These are phyloP conservation scores for Mustela nigripes DNA, from an alignment of 2,113 vertebrate genomes.

Conservation along the genomic window DNA sequence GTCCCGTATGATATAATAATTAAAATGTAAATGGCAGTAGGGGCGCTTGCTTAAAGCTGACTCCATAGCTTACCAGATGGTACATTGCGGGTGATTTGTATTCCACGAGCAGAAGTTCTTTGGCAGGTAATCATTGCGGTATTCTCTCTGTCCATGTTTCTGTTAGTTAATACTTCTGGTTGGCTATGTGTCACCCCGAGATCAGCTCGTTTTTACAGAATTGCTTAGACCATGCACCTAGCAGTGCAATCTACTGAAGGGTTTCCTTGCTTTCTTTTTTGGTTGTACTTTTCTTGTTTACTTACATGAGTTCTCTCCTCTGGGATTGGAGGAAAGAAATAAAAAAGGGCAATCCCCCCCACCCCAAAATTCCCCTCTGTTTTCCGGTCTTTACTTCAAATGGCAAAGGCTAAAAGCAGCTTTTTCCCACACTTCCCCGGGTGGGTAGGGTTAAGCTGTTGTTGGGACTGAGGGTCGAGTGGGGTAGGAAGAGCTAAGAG, in stretches of 20 bases:
- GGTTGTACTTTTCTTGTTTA: constrained; percentile 1
- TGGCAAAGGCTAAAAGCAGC: neutral
- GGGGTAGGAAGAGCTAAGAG: neutral
- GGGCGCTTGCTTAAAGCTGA: constrained; percentile 43
- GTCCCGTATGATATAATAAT: constrained; percentile 75
- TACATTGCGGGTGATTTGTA: constrained; percentile 48
- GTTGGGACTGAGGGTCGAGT: neutral
- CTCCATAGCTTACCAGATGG: constrained; percentile 23
- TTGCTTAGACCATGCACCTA: neutral
- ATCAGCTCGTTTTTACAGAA: neutral
- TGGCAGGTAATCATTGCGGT: neutral
- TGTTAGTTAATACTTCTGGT: neutral
- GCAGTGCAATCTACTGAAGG: too few relatives aligned
- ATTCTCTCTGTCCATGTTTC: constrained; percentile 54
- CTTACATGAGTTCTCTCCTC: neutral
- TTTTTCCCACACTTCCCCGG: neutral
- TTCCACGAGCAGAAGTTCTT: neutral
- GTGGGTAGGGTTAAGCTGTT: constrained; percentile 51
- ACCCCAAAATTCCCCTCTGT: neutral
- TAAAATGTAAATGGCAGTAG: constrained; percentile 67
- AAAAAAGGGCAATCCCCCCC: neutral
- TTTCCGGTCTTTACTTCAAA: neutral
- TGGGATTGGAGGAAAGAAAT: neutral
- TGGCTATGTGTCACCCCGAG: neutral
- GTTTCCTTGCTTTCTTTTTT: neutral